A percentile compares a stretch with the other conserved stretches of the same genome.
Conservation (phyloP, 2,888 invertebrate species). For the Lasioglossum vierecki region DNA sequence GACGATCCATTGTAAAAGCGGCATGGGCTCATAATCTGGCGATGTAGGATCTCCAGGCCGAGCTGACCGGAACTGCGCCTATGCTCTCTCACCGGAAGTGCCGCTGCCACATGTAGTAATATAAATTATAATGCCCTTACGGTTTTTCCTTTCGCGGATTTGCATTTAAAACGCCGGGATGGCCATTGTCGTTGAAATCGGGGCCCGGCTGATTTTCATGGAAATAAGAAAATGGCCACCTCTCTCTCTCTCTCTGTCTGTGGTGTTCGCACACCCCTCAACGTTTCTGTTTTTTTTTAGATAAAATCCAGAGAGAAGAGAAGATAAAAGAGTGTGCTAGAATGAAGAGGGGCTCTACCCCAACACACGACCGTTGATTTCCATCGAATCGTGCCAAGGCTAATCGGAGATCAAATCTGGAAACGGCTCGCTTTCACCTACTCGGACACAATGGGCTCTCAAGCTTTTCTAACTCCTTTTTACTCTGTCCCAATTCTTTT, state of each 20-base stretch:
- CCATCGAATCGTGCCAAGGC: slow-evolving; percentile 70
- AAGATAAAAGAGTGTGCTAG: neutral
- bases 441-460: slow-evolving; percentile 59
- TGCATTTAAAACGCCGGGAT: slow-evolving; percentile 81
- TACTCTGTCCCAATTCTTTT: slow-evolving; percentile 6
- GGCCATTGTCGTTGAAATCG: slow-evolving; percentile 77
- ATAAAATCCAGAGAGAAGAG: slow-evolving; percentile 3
- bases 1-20: slow-evolving; percentile 80
- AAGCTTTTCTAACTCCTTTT: slow-evolving; percentile 53
- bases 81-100: slow-evolving; percentile 82
- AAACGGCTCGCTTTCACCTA: slow-evolving; percentile 64
- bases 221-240: slow-evolving; percentile 69
- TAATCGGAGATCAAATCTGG: slow-evolving; percentile 67
- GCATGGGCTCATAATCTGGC: slow-evolving; percentile 82
- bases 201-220: slow-evolving; percentile 77
- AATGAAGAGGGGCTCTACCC: slow-evolving; percentile 15
- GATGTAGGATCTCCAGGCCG: slow-evolving; percentile 82
- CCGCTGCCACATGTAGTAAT: slow-evolving; percentile 83
- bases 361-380: slow-evolving; percentile 44
- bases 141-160: slow-evolving; percentile 81
- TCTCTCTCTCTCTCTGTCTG: neutral
- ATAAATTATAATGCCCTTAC: slow-evolving; percentile 84
- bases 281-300: neutral
- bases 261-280: neutral
- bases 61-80: slow-evolving; percentile 83